Conservation (phyloP, 64 coral and sea anemone species). For the Acropora tenuis region DNA sequence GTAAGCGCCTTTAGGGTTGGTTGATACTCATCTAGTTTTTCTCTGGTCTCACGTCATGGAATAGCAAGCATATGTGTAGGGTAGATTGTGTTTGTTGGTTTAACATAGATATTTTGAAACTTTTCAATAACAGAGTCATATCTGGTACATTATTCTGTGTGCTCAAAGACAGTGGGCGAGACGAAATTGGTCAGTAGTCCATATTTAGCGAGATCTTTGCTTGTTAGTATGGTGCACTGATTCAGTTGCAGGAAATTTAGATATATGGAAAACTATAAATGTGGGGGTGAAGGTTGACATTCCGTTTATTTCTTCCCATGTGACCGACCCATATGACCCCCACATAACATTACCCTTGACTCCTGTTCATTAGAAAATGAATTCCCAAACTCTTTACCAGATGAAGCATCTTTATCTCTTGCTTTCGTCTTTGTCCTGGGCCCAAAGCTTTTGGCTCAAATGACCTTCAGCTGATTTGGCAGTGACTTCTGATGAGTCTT, state of each 20-base stretch:
- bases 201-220: too few species aligned
- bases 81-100: too few species aligned
- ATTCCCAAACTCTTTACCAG: conserved; percentile 11
- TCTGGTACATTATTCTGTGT: too few species aligned
- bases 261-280: conserved; percentile 48
- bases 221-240: not conserved
- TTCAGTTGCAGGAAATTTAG: conserved; percentile 22
- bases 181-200: too few species aligned
- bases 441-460: conserved; percentile 22
- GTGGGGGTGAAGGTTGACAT: not conserved
- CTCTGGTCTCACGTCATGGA: too few species aligned
- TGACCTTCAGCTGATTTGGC: conserved; percentile 37
- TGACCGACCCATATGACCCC: not conserved
- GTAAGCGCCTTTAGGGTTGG: too few species aligned
- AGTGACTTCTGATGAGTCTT: conserved; percentile 1
- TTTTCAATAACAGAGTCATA: too few species aligned
- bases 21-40: too few species aligned
- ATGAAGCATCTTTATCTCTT: conserved; percentile 31
- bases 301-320: conserved; percentile 47
- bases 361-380: conserved; percentile 38
- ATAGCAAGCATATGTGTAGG: too few species aligned
- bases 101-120: too few species aligned
- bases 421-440: conserved; percentile 13
- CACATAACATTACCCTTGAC: too few species aligned
- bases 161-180: too few species aligned